Conservation (phyloP, 1,140 invertebrate species). For the Heliconius hermathena region DNA sequence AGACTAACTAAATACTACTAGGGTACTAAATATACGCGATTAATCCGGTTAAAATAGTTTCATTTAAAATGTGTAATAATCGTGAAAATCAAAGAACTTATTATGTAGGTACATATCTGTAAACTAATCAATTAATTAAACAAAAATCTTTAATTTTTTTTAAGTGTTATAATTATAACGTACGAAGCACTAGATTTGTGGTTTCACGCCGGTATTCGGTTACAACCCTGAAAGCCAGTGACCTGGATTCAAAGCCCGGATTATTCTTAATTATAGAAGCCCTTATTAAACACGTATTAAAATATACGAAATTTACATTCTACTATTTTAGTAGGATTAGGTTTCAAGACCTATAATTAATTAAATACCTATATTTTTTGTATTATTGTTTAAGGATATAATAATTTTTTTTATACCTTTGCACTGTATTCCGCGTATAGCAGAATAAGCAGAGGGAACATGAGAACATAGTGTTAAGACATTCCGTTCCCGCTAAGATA, state of each 20-base stretch:
- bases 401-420: not conserved
- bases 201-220: constrained; percentile 38
- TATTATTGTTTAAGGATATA: not conserved
- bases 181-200: constrained; percentile 21
- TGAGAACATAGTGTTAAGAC: too few species aligned
- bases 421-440: too few species aligned
- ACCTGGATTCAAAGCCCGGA: constrained; percentile 42
- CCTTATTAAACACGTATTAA: constrained; percentile 25
- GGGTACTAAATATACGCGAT: too few species aligned
- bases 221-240: constrained; percentile 39
- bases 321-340: not conserved
- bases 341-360: not conserved
- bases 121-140: not conserved
- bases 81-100: too few species aligned
- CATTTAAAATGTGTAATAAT: too few species aligned
- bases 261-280: constrained; percentile 42
- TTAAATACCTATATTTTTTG: too few species aligned
- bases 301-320: constrained; percentile 24
- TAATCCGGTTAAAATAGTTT: too few species aligned
- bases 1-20: too few species aligned
- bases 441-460: too few species aligned
- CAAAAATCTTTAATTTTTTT: not conserved
- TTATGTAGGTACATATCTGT: too few species aligned
- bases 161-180: not conserved
- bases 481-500: too few species aligned